A percentile compares a stretch with the other conserved stretches of the same genome.
These are phyloP conservation scores for Serranus cabrilla DNA, from an alignment of 2,797 vertebrate genomes.

Conservation along the genomic window DNA sequence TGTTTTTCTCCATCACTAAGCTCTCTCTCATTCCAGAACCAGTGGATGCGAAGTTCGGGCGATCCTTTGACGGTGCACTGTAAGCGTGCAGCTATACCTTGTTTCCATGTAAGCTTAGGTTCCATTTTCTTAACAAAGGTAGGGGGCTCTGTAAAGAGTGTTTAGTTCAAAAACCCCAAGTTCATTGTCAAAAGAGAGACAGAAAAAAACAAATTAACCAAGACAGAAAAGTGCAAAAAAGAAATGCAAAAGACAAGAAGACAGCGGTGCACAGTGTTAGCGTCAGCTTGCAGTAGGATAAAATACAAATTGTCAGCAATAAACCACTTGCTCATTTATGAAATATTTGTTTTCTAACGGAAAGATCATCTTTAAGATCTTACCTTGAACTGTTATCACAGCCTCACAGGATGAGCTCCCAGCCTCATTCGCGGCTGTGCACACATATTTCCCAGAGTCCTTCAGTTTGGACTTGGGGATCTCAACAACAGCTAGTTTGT, in stretches of 20 bases:
- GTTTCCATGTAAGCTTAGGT: conserved; percentile 94
- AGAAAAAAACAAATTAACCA: conserved; percentile 33
- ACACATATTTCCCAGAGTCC: conserved; percentile 95
- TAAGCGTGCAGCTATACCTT: conserved; percentile 92
- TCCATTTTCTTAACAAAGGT: conserved; percentile 96
- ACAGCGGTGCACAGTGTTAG: conserved; percentile 64
- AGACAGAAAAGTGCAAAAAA: conserved; percentile 46
- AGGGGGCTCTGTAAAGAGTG: conserved; percentile 91
- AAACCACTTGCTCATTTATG: conserved; percentile 52
- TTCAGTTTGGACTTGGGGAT: conserved; percentile 95
- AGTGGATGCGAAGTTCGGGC: conserved; percentile 93
- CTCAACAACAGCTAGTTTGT: conserved; percentile 95
- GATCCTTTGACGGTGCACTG: conserved; percentile 95
- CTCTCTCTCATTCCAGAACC: conserved; percentile 97
- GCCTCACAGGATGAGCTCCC: conserved; percentile 93
- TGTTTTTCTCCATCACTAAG: conserved; percentile 91
- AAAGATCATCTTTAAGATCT: conserved; percentile 78
- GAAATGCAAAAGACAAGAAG: conserved; percentile 48
- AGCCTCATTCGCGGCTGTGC: conserved; percentile 95
- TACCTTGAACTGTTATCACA: conserved; percentile 94
- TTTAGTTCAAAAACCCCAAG: conserved; percentile 59
- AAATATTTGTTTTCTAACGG: conserved; percentile 28
- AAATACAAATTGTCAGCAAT: conserved; percentile 48
- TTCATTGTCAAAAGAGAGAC: conserved; percentile 45
- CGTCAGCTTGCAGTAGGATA: conserved; percentile 44